phyloP scores from a whole-genome alignment of 2,113 vertebrate genomes.

The Phaethon lepturus region DNA sequence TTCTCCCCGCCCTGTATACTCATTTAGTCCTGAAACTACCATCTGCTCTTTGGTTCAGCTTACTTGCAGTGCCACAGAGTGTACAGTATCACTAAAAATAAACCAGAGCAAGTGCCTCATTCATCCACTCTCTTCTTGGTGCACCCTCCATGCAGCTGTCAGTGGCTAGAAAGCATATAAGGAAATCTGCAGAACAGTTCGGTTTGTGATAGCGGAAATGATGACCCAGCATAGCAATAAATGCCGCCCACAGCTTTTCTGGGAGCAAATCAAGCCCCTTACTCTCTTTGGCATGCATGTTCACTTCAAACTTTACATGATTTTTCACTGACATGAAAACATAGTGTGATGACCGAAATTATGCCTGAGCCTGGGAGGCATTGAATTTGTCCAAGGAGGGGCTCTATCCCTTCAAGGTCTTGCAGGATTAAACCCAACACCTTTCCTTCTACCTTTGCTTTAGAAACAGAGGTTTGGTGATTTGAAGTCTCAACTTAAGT shows the following conservation, averaged over 20 bases:
- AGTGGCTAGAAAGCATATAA: not conserved
- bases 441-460: not conserved
- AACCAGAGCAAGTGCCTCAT: conserved; percentile 8
- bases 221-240: not conserved
- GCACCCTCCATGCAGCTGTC: not conserved
- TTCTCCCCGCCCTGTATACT: not conserved
- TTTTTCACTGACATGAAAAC: not conserved
- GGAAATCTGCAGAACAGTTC: not conserved
- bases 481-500: not conserved
- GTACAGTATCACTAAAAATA: conserved; percentile 63
- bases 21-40: not conserved
- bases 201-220: not conserved
- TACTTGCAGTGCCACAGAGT: not conserved
- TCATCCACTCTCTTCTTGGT: not conserved
- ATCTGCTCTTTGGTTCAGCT: conserved; percentile 23
- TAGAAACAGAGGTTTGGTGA: not conserved
- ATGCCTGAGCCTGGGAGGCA: not conserved
- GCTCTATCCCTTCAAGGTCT: not conserved
- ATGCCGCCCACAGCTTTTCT: not conserved
- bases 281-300: not conserved
- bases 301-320: not conserved
- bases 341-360: not conserved
- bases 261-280: not conserved
- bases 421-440: not conserved
- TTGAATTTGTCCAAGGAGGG: not conserved